Evolutionary conservation across 2,113 vertebrate species (phyloP), one percentile per base, ranked within the genome.

Genomic region (Grammomys surdaster): DNA sequence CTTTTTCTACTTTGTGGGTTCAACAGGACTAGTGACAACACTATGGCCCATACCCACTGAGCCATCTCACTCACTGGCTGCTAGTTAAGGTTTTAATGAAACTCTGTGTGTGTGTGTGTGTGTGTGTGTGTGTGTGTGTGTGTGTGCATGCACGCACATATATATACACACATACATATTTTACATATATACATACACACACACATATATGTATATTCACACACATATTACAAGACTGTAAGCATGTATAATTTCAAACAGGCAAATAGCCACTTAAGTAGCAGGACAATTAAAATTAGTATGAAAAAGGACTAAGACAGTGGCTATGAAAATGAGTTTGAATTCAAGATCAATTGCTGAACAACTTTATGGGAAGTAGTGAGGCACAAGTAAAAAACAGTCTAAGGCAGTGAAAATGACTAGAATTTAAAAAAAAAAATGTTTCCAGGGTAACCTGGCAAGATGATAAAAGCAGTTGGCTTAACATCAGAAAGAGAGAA

Each of bases 241-340:
- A 48, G 46, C 7, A 51, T 10, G 46, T 51, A 4, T 78, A 78
- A 78, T 46, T 33, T 78, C 75, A 33, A 48, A 78, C 20, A 95
- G 78, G 92, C 31, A 84, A 60, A 84, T 36, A 90, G 56, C 31
- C 19, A 36, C 85, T 81, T 63, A 73, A 3, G 46, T 51, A 28
- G 63, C 36, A 92, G 12, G 8, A 4, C 77, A 95, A 91, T 76
- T 46, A 95, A 85, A 20, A 51, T 77, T 67, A 86, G 17, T 63
- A 8, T 70, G 31, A 51, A 65, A 96, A 96, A 90, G 7, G n/a
- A 93, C 88, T 58, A 58, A 56, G 82, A 17, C 46, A 88, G 24
- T 78, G 19, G 60, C 46, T 88, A 24, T 46, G 19, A 94, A 94
- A 94, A 76, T 60, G 31, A 40, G 40, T 93, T 65, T 72, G 48